These are phyloP conservation scores for Cyprinella venusta DNA, from an alignment of 2,797 vertebrate species.

Conservation along the genomic window DNA sequence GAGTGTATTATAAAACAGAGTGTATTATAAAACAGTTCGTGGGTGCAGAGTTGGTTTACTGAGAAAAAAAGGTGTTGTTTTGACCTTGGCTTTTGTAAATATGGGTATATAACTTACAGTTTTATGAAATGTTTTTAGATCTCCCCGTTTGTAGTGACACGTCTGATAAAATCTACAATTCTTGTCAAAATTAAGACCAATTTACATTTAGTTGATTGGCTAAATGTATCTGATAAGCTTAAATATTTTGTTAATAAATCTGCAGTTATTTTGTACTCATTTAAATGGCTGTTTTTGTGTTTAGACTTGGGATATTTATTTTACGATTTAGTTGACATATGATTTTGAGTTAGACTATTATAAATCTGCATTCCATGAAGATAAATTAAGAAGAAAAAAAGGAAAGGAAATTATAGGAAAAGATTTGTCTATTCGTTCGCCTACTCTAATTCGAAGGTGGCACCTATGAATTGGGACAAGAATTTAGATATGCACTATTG, in stretches of 20 bases:
- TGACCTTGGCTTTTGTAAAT: not conserved
- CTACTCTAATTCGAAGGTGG: too few species aligned
- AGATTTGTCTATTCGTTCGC: too few species aligned
- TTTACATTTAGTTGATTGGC: not conserved
- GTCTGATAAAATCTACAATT: not conserved
- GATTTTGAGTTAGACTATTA: constrained; percentile 5
- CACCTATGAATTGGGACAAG: too few species aligned
- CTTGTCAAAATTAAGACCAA: not conserved
- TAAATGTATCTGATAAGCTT: not conserved
- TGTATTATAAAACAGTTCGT: not conserved
- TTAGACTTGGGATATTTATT: not conserved
- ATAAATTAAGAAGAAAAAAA: not conserved
- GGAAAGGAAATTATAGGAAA: not conserved
- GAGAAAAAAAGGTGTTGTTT: not conserved
- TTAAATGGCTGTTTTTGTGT: not conserved
- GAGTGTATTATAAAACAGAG: too few species aligned
- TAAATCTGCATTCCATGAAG: not conserved
- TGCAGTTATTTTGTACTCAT: not conserved
- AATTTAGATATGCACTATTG: not conserved
- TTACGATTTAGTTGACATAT: too few species aligned
- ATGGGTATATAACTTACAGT: not conserved
- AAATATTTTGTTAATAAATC: not conserved
- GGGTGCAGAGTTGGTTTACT: not conserved
- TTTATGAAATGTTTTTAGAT: not conserved
- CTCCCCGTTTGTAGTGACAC: not conserved